These are phyloP conservation scores for Pachydiplax longipennis DNA, from an alignment of 2,888 invertebrate genomes.

Conservation along the genomic window DNA sequence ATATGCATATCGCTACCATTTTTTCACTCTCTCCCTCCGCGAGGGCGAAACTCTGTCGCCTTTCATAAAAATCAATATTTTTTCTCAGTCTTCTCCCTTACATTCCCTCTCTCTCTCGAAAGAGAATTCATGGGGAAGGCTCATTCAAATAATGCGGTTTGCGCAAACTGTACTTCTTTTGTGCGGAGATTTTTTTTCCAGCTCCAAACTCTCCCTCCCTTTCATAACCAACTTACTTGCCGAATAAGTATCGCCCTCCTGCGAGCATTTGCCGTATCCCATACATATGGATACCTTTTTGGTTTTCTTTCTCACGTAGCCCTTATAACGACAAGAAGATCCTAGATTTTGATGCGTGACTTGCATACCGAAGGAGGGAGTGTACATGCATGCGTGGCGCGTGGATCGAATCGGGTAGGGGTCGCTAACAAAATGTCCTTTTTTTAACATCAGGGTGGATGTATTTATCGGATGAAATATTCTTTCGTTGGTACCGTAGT, in stretches of 20 bases:
- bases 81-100: not conserved
- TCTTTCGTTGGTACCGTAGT: not conserved
- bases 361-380: not conserved
- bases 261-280: not conserved
- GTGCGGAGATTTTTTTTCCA: not conserved
- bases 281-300: slow-evolving; percentile 26
- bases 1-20: not conserved
- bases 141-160: slow-evolving; percentile 37
- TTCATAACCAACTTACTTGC: not conserved
- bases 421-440: not conserved
- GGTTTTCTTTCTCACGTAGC: slow-evolving; percentile 18
- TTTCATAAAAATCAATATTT: slow-evolving; percentile 38
- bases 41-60: slow-evolving; percentile 24
- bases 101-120: not conserved
- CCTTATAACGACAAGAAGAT: slow-evolving; percentile 33
- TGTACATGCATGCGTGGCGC: not conserved
- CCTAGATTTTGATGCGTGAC: slow-evolving; percentile 29
- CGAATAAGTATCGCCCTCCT: not conserved
- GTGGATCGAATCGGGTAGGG: slow-evolving; percentile 6
- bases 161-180: slow-evolving; percentile 1
- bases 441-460: not conserved
- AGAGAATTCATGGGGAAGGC: slow-evolving; percentile 27
- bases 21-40: not conserved
- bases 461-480: not conserved
- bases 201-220: not conserved